Evolutionary conservation across 2,888 invertebrate species (phyloP).

Genomic region (Lissocephala sabroskyi): DNA sequence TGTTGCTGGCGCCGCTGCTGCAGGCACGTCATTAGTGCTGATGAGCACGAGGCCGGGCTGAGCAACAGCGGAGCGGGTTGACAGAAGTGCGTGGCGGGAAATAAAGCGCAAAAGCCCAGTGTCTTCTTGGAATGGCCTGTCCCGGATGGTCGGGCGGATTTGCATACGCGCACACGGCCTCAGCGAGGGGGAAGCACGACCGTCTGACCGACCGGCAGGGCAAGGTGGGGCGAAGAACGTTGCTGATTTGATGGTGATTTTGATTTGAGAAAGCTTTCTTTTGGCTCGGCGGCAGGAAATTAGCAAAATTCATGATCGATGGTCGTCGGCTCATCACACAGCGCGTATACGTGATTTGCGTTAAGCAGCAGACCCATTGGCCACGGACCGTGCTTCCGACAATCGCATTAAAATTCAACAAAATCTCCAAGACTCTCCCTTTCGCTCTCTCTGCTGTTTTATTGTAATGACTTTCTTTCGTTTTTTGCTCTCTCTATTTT

Average conservation of each 20-base stretch:
- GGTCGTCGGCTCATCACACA: conserved; percentile 29
- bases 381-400: background rate
- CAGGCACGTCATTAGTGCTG: conserved; percentile 54
- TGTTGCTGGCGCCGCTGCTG: too few relatives aligned
- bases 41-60: conserved; percentile 31
- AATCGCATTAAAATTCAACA: background rate
- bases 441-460: background rate
- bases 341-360: conserved; percentile 50
- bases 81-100: conserved; percentile 24
- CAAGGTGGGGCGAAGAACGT: too few relatives aligned
- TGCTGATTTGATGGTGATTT: conserved; percentile 1
- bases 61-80: conserved; percentile 4
- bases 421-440: background rate
- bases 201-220: too few relatives aligned
- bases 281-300: conserved; percentile 23
- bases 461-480: background rate
- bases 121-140: conserved; percentile 9
- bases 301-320: conserved; percentile 41
- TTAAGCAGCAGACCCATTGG: conserved; percentile 9
- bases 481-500: conserved; percentile 28
- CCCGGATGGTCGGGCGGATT: conserved; percentile 31
- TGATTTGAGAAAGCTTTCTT: background rate
- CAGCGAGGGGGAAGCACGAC: too few relatives aligned
- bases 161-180: conserved; percentile 17
- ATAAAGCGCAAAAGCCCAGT: conserved; percentile 15